Conservation (phyloP, 2,113 vertebrate species). For the Falco punctatus region DNA sequence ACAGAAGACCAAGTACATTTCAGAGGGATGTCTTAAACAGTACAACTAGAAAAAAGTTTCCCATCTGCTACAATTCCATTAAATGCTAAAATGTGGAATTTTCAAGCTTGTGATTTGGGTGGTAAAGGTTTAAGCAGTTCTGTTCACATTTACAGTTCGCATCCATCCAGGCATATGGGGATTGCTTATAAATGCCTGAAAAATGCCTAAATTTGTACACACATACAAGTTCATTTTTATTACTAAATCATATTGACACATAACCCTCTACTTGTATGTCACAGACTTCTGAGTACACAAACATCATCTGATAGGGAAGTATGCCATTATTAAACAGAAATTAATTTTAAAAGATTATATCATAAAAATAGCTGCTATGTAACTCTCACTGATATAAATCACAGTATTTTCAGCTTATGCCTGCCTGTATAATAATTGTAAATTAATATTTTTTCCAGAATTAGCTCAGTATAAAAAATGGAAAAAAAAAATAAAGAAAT, state of each 20-base stretch:
- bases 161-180: not conserved
- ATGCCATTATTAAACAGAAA: not conserved
- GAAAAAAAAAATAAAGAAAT: not conserved
- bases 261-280: not conserved
- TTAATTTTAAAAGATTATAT: not conserved
- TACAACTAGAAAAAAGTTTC: not conserved
- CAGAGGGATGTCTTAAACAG: conserved; percentile 1
- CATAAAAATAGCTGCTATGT: not conserved
- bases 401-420: not conserved
- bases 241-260: not conserved
- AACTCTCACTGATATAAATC: not conserved
- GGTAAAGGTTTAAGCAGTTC: conserved; percentile 40
- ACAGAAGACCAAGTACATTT: conserved; percentile 29
- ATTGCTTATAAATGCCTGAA: not conserved
- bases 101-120: conserved; percentile 28
- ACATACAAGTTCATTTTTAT: not conserved
- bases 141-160: conserved; percentile 5
- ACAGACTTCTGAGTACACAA: not conserved
- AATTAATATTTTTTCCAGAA: not conserved
- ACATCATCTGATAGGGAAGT: not conserved
- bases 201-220: not conserved
- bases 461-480: not conserved
- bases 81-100: conserved; percentile 24
- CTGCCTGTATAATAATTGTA: not conserved
- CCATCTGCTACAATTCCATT: conserved; percentile 31